Percentiles rank a stretch among this genome's conserved stretches.
Evolutionary conservation across 2,888 invertebrate genomes (phyloP).

Genomic region (Steromphala cineraria): DNA sequence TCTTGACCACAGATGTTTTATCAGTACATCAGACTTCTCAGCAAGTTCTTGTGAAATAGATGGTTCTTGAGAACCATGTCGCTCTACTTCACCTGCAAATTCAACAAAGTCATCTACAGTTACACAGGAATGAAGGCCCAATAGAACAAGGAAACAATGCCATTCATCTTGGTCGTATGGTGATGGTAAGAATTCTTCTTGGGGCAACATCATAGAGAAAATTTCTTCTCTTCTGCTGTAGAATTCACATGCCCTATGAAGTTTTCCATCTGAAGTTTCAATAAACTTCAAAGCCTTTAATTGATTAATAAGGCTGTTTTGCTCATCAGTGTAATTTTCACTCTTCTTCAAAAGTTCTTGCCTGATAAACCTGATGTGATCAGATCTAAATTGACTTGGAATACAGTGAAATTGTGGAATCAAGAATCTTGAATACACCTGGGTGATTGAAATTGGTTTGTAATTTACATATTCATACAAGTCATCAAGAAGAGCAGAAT

Average conservation of each 20-base stretch:
- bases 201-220: slow-evolving; percentile 47
- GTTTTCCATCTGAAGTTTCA: slow-evolving; percentile 37
- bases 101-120: slow-evolving; percentile 31
- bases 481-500: too few relatives aligned
- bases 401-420: slow-evolving; percentile 30
- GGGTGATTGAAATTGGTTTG: background rate
- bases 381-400: background rate
- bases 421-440: slow-evolving; percentile 35
- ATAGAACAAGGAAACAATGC: slow-evolving; percentile 27
- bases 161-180: slow-evolving; percentile 10
- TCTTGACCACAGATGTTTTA: slow-evolving; percentile 23
- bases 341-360: background rate
- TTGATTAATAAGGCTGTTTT: slow-evolving; percentile 29
- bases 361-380: slow-evolving; percentile 31
- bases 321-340: slow-evolving; percentile 15
- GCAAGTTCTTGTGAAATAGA: slow-evolving; percentile 11
- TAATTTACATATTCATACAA: too few relatives aligned
- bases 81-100: slow-evolving; percentile 35
- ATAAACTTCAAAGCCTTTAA: slow-evolving; percentile 40
- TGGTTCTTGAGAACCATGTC: background rate
- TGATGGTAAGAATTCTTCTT: slow-evolving; percentile 43
- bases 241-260: slow-evolving; percentile 44
- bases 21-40: slow-evolving; percentile 26
- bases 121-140: slow-evolving; percentile 35
- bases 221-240: slow-evolving; percentile 47